Conservation (phyloP, 2,113 vertebrate genomes). For the Equus quagga region DNA sequence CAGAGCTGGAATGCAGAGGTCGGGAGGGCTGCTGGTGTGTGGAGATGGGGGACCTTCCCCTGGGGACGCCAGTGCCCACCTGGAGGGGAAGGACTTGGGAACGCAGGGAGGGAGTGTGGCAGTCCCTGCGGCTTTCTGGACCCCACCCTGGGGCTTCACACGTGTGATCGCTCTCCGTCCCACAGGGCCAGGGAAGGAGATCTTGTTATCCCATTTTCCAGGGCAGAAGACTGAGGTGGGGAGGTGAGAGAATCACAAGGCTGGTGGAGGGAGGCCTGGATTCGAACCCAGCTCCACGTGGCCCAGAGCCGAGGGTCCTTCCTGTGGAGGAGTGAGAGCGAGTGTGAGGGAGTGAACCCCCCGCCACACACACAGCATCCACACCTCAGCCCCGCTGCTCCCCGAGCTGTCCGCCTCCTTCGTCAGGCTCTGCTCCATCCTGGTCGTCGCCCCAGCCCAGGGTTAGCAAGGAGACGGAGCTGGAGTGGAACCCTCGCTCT, state of each 20-base stretch:
- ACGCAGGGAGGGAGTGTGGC: neutral
- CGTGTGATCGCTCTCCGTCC: rapidly evolving
- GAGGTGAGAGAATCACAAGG: neutral
- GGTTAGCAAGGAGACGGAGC: neutral
- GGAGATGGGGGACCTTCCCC: neutral
- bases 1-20: neutral
- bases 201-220: neutral
- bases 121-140: neutral
- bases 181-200: neutral
- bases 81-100: neutral
- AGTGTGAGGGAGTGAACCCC: neutral
- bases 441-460: neutral
- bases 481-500: neutral
- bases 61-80: neutral
- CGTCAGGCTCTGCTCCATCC: neutral
- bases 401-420: rapidly evolving
- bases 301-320: too few species aligned
- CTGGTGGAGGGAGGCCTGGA: neutral
- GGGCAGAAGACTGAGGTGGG: neutral
- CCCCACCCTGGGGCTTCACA: too few species aligned
- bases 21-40: neutral
- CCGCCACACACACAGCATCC: neutral
- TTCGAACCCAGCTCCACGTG: neutral
- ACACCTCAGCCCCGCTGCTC: neutral
- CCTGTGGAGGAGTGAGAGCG: neutral